Percentiles rank a stretch among this genome's conserved stretches.
Conservation (phyloP, 1,140 invertebrate species). For the Linepithema humile region DNA sequence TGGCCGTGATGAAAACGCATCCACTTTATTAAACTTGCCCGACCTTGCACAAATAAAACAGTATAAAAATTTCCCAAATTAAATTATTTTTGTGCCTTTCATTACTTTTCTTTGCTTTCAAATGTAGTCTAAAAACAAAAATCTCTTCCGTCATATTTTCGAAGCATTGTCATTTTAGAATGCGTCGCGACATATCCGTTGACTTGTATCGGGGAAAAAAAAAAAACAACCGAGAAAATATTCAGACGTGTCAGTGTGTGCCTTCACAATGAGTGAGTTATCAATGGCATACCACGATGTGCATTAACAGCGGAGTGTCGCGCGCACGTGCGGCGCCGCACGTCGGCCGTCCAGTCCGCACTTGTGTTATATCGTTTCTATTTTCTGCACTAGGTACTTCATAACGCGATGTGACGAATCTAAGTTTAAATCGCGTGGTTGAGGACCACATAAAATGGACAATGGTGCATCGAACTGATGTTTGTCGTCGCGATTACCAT, state of each 20-base stretch:
- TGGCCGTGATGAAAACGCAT: background rate
- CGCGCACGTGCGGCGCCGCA: slow-evolving; percentile 39
- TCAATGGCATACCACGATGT: slow-evolving; percentile 52
- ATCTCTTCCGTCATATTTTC: background rate
- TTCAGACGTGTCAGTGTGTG: background rate
- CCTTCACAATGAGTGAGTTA: slow-evolving; percentile 27
- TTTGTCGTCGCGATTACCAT: background rate
- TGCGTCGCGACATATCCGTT: background rate
- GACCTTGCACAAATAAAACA: background rate
- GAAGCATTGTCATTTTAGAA: background rate
- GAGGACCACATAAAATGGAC: background rate
- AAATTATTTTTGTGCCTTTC: background rate
- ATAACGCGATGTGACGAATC: slow-evolving; percentile 20
- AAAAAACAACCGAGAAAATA: slow-evolving; percentile 16
- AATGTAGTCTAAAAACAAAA: background rate
- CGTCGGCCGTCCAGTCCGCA: background rate
- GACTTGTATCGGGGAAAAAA: background rate
- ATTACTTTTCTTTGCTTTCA: background rate
- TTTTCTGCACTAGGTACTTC: slow-evolving; percentile 47
- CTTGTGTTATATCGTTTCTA: slow-evolving; percentile 45
- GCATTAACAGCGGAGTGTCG: slow-evolving; percentile 38
- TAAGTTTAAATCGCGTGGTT: slow-evolving; percentile 31
- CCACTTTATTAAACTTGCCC: background rate
- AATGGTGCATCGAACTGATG: slow-evolving; percentile 30
- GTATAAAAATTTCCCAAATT: background rate